A percentile compares a stretch with the other conserved stretches of the same genome.
phyloP scores from a whole-genome alignment of 2,888 invertebrate genomes.

The Caenorhabditis sinica region DNA sequence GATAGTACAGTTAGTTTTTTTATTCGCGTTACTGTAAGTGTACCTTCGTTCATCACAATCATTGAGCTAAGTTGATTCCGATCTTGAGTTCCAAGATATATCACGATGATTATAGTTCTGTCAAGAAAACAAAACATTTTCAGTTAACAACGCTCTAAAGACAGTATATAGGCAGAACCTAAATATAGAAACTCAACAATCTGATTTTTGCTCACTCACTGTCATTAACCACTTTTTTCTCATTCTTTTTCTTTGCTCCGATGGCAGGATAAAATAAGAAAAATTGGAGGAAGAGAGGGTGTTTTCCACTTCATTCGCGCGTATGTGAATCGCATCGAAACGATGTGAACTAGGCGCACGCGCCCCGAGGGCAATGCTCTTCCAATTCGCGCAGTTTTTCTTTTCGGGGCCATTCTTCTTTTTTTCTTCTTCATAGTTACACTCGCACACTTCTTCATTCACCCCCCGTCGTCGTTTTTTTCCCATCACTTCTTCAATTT shows the following conservation, averaged over 20 bases:
- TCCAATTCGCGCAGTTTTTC: constrained; percentile 67
- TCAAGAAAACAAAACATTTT: too few relatives aligned
- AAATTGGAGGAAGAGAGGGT: constrained; percentile 40
- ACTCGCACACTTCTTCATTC: constrained; percentile 54
- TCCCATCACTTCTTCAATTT: constrained; percentile 61
- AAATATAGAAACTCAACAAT: not conserved
- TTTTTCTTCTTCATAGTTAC: constrained; percentile 58
- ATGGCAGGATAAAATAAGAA: constrained; percentile 45
- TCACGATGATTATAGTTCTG: too few relatives aligned
- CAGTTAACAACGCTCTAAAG: too few relatives aligned
- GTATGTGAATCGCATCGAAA: constrained; percentile 66
- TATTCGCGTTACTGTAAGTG: too few relatives aligned
- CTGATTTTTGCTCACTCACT: not conserved
- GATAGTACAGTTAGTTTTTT: too few relatives aligned
- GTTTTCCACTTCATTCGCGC: constrained; percentile 65
- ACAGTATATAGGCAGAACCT: too few relatives aligned
- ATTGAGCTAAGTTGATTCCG: too few relatives aligned
- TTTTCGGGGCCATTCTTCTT: constrained; percentile 60
- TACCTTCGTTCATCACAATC: too few relatives aligned
- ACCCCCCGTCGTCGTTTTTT: constrained; percentile 1
- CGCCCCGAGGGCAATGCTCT: constrained; percentile 66
- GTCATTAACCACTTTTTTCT: constrained; percentile 8
- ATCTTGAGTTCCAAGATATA: too few relatives aligned
- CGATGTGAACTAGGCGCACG: constrained; percentile 61
- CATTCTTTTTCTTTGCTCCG: constrained; percentile 8